phyloP scores from a whole-genome alignment of 2,113 vertebrate genomes.

The Halichoerus grypus region DNA sequence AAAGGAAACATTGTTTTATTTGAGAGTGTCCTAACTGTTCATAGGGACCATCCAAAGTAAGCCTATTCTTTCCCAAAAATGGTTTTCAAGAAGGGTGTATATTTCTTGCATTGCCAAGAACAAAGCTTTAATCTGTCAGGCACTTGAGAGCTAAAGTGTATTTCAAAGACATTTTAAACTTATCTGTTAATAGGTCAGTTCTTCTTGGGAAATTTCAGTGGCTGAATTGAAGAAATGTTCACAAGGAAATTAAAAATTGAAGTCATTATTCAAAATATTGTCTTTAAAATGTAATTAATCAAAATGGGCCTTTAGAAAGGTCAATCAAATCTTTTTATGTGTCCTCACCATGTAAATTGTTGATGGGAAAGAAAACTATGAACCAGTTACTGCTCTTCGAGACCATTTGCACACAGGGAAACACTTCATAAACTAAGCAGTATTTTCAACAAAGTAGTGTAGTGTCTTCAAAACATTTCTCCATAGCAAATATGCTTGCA shows the following conservation, averaged over 20 bases:
- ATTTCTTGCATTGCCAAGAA: slow-evolving; percentile 46
- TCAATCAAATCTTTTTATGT: neutral
- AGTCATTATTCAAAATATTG: slow-evolving; percentile 20
- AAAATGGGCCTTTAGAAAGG: slow-evolving; percentile 37
- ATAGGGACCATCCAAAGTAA: slow-evolving; percentile 54
- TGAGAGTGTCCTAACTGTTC: slow-evolving; percentile 38
- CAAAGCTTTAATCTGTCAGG: slow-evolving; percentile 43
- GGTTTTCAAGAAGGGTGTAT: neutral
- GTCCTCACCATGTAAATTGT: neutral
- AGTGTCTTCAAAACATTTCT: neutral
- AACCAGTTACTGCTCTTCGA: neutral
- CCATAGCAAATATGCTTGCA: neutral
- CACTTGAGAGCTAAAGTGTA: neutral
- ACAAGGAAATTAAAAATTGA: slow-evolving; percentile 40
- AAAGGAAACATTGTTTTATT: neutral
- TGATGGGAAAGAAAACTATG: neutral
- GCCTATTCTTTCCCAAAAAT: neutral
- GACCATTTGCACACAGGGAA: neutral
- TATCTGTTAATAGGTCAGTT: neutral
- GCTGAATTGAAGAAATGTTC: neutral
- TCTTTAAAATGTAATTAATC: neutral
- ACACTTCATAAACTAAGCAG: neutral
- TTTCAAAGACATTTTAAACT: neutral
- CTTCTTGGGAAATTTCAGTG: neutral
- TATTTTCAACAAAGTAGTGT: neutral